Conservation (phyloP, 2,888 invertebrate genomes). For the Thymelicus acteon region DNA sequence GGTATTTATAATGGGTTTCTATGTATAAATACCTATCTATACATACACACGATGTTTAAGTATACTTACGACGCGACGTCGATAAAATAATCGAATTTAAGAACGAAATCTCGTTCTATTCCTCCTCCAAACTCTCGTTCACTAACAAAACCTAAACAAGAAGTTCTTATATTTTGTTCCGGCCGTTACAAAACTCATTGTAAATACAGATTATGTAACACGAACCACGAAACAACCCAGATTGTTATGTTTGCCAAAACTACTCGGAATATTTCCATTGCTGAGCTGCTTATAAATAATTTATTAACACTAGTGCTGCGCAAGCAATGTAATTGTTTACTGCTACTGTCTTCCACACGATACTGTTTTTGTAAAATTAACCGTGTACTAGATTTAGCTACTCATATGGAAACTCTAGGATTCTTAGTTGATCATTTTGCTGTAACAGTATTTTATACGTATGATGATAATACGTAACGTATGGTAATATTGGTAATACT, state of each 20-base stretch:
- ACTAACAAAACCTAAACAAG: not conserved
- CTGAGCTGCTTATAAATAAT: conserved; percentile 41
- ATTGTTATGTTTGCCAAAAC: conserved; percentile 41
- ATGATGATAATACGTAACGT: too few species aligned
- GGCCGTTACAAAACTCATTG: conserved; percentile 19
- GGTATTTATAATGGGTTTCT: too few species aligned
- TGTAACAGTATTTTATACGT: too few species aligned
- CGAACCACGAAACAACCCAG: conserved; percentile 15
- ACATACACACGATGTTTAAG: too few species aligned
- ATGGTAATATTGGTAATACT: too few species aligned
- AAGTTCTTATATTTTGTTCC: conserved; percentile 9
- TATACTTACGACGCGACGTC: too few species aligned
- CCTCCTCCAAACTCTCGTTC: not conserved
- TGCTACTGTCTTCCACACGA: conserved; percentile 26
- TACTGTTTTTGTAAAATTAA: conserved; percentile 1
- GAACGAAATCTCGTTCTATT: too few species aligned
- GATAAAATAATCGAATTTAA: too few species aligned
- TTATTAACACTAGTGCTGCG: conserved; percentile 40
- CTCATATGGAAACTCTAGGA: too few species aligned
- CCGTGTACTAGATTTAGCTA: not conserved
- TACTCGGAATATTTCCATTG: conserved; percentile 37
- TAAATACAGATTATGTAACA: conserved; percentile 15
- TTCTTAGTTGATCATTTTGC: too few species aligned
- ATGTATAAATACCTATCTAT: too few species aligned
- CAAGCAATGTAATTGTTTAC: conserved; percentile 42